Percentiles rank a stretch among this genome's conserved stretches.
Conservation (phyloP, 2,797 vertebrate species). For the Agapornis canus region DNA sequence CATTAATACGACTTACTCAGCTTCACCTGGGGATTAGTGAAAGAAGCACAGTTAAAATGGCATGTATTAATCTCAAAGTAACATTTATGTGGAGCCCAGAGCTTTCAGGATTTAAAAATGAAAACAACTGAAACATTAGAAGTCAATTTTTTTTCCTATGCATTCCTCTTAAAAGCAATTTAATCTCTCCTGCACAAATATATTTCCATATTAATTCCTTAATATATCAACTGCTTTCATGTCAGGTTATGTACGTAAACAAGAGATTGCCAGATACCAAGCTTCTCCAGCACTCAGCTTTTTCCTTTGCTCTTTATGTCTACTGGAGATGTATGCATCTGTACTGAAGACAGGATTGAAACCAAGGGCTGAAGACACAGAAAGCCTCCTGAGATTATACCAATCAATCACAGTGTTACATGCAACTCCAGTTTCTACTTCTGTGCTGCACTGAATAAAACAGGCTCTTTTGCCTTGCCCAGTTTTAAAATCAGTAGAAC, state of each 20-base stretch:
- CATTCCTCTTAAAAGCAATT: neutral
- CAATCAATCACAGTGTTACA: neutral
- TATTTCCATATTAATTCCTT: neutral
- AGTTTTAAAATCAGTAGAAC: neutral
- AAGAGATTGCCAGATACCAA: neutral
- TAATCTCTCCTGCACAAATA: neutral
- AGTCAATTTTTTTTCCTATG: neutral
- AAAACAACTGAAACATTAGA: neutral
- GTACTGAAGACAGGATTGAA: neutral
- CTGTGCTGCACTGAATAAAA: neutral
- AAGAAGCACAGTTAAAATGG: conserved; percentile 29
- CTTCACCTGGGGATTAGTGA: conserved; percentile 30
- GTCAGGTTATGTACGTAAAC: neutral
- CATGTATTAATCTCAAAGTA: conserved; percentile 27
- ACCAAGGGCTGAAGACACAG: neutral
- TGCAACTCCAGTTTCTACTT: neutral
- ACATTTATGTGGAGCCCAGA: neutral
- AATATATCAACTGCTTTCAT: neutral
- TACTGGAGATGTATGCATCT: neutral
- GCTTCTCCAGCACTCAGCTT: neutral
- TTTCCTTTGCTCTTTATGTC: neutral
- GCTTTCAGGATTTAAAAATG: neutral
- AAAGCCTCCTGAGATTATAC: neutral
- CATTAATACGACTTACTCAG: conserved; percentile 36
- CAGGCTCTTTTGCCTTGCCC: neutral